phyloP scores from a whole-genome alignment of 2,888 invertebrate genomes.

The Nomada hirtipes region DNA sequence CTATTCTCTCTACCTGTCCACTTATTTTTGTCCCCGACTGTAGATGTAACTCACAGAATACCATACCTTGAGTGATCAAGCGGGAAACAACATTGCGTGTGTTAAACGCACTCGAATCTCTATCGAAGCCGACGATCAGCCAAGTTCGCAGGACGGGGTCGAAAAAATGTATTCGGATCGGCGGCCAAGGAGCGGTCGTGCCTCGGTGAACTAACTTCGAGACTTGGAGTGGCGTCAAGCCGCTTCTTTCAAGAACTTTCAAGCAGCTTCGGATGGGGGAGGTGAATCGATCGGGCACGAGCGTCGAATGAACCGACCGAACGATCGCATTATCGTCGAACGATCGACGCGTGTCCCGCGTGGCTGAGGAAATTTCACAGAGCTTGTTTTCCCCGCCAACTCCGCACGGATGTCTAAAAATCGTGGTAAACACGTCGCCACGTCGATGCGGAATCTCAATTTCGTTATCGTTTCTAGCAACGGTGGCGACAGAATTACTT shows the following conservation, averaged over 20 bases:
- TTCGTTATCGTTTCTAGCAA: background rate
- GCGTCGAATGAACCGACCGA: background rate
- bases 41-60: background rate
- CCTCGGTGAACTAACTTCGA: slow-evolving; percentile 5
- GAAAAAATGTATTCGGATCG: slow-evolving; percentile 26
- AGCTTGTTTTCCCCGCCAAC: background rate
- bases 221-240: background rate
- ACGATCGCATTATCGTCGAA: slow-evolving; percentile 9
- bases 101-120: background rate
- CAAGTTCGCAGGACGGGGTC: background rate
- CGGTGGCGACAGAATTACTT: background rate
- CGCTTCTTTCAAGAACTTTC: slow-evolving; percentile 17
- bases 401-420: background rate
- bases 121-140: background rate
- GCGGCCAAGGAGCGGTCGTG: slow-evolving; percentile 21
- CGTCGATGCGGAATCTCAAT: background rate
- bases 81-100: background rate
- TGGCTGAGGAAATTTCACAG: background rate
- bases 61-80: background rate
- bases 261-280: background rate
- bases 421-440: background rate
- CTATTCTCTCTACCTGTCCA: too few species aligned
- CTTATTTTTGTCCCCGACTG: too few species aligned
- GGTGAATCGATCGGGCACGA: slow-evolving; percentile 14
- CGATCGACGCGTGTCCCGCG: slow-evolving; percentile 5